phyloP scores from a whole-genome alignment of 2,888 invertebrate genomes.

The Thysanoteuthis rhombus region DNA sequence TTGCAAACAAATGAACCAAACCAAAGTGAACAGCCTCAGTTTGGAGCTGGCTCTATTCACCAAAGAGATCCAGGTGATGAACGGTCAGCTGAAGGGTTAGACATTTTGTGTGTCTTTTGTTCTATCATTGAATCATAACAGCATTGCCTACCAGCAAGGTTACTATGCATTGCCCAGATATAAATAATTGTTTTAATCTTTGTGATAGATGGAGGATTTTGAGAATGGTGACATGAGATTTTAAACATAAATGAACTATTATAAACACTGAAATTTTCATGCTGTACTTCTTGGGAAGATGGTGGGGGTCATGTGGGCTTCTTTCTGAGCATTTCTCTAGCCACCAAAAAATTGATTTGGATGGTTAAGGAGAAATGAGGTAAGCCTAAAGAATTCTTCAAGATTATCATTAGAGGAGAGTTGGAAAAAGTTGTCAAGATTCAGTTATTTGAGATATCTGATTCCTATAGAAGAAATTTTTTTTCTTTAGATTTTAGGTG shows the following conservation, averaged over 20 bases:
- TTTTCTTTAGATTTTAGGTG: too few relatives aligned
- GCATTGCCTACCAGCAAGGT: background rate
- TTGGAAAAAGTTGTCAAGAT: too few relatives aligned
- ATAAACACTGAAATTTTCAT: too few relatives aligned
- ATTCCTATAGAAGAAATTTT: too few relatives aligned
- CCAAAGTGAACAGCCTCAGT: background rate
- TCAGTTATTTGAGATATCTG: too few relatives aligned
- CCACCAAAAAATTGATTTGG: too few relatives aligned
- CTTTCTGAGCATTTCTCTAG: too few relatives aligned
- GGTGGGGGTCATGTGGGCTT: too few relatives aligned
- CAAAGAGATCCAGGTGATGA: conserved; percentile 12
- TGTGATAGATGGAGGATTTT: background rate
- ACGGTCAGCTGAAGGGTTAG: background rate
- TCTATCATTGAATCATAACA: background rate
- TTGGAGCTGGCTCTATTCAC: background rate
- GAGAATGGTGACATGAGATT: background rate
- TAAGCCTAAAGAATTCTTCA: too few relatives aligned
- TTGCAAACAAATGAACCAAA: background rate
- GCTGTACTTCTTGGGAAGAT: too few relatives aligned
- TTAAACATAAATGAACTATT: background rate
- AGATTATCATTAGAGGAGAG: too few relatives aligned
- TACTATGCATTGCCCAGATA: background rate
- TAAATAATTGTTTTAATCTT: background rate
- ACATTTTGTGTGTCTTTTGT: background rate
- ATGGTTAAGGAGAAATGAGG: too few relatives aligned